phyloP scores from a whole-genome alignment of 1,140 invertebrate species.

The Meloidogyne floridensis region DNA sequence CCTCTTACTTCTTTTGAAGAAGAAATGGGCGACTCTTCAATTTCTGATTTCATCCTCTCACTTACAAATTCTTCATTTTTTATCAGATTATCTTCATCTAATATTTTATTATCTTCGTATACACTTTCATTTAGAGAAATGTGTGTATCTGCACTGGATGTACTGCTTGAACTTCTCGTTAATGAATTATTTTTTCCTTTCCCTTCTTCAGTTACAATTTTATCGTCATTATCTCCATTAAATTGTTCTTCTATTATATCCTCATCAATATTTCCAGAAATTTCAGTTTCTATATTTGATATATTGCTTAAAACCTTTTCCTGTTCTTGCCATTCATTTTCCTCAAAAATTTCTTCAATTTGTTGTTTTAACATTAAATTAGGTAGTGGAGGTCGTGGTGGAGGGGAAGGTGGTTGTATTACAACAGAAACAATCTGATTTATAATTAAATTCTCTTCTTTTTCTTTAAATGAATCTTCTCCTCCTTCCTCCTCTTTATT shows the following conservation, averaged over 20 bases:
- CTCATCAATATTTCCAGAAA: too few relatives aligned
- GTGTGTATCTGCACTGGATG: not conserved
- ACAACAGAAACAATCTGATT: not conserved
- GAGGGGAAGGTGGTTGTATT: not conserved
- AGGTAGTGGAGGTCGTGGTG: not conserved
- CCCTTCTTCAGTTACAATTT: not conserved
- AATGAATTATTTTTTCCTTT: not conserved
- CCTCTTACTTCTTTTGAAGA: not conserved
- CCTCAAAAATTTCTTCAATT: not conserved
- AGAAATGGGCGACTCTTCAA: not conserved
- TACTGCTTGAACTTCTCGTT: constrained; percentile 3
- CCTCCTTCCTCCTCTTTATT: too few relatives aligned
- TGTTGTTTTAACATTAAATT: not conserved
- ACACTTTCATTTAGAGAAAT: not conserved
- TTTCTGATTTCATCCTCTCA: not conserved
- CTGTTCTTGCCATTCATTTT: not conserved
- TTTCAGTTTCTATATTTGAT: too few relatives aligned
- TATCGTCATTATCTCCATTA: not conserved
- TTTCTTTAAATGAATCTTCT: not conserved
- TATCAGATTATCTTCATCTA: not conserved
- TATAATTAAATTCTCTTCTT: not conserved
- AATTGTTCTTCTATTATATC: not conserved
- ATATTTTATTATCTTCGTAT: not conserved
- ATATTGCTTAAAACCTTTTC: not conserved
- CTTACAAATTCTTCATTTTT: not conserved